Conservation (phyloP, 2,797 vertebrate genomes). For the Sebastes hubbsi region DNA sequence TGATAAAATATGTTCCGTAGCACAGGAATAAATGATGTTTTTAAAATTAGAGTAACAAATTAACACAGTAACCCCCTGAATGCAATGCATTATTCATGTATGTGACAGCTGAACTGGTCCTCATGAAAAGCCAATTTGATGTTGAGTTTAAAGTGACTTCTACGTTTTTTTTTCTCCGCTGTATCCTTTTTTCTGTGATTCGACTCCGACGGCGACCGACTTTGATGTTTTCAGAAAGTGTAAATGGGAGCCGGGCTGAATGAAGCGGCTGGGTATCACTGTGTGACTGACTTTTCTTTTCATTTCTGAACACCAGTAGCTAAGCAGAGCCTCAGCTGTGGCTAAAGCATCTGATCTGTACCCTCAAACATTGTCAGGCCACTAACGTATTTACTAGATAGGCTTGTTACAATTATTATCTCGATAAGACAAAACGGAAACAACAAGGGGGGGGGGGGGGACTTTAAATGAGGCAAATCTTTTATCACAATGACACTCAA, state of each 20-base stretch:
- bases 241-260: slow-evolving; percentile 72
- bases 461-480: slow-evolving; percentile 48
- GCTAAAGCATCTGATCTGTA: slow-evolving; percentile 70
- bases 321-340: slow-evolving; percentile 67
- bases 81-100: slow-evolving; percentile 66
- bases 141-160: slow-evolving; percentile 49
- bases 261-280: slow-evolving; percentile 75
- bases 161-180: slow-evolving; percentile 21
- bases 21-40: slow-evolving; percentile 40
- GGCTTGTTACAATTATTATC: slow-evolving; percentile 57
- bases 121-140: slow-evolving; percentile 53
- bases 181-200: slow-evolving; percentile 48
- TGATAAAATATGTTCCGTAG: slow-evolving; percentile 21
- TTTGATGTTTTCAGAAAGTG: slow-evolving; percentile 72
- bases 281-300: slow-evolving; percentile 75
- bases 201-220: slow-evolving; percentile 48
- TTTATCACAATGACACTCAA: slow-evolving; percentile 42
- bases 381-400: slow-evolving; percentile 48
- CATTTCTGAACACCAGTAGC: slow-evolving; percentile 70
- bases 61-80: slow-evolving; percentile 48
- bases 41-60: slow-evolving; percentile 54
- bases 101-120: slow-evolving; percentile 49
- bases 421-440: slow-evolving; percentile 53
- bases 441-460: slow-evolving; percentile 7
- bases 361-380: slow-evolving; percentile 41